These are phyloP conservation scores for Otus sunia DNA, from an alignment of 2,113 vertebrate genomes.

Conservation along the genomic window DNA sequence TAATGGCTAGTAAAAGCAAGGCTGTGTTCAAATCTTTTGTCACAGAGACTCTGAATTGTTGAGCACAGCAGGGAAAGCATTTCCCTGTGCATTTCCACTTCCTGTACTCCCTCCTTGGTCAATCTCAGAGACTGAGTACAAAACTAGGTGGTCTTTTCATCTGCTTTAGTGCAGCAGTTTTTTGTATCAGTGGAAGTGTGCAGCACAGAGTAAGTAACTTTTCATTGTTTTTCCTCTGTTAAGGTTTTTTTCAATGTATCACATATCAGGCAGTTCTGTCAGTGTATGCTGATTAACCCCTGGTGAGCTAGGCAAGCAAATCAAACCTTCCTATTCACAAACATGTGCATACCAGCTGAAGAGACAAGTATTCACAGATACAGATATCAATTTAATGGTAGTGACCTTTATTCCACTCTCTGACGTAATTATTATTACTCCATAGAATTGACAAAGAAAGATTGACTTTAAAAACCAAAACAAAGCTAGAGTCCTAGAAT, in stretches of 20 bases:
- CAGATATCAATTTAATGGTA: background rate
- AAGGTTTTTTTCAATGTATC: background rate
- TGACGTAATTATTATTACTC: background rate
- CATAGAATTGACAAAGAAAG: background rate
- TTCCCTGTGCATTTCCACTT: background rate
- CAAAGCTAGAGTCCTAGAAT: background rate
- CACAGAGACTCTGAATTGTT: background rate
- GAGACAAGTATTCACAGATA: background rate
- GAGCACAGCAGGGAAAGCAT: background rate
- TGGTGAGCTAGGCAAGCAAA: background rate
- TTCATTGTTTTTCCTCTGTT: background rate
- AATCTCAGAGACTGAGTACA: background rate
- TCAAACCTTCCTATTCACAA: background rate
- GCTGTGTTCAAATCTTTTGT: background rate
- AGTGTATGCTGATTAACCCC: background rate
- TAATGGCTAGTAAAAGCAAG: background rate
- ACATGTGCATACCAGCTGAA: background rate
- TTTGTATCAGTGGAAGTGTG: background rate
- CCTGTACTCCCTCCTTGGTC: background rate
- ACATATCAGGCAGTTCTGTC: background rate
- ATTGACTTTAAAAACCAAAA: background rate
- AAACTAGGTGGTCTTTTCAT: background rate
- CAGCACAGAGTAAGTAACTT: background rate
- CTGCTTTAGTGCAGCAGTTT: background rate
- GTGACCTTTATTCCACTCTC: background rate